Conservation (phyloP, 2,797 vertebrate species). For the Myripristis jacobus region DNA sequence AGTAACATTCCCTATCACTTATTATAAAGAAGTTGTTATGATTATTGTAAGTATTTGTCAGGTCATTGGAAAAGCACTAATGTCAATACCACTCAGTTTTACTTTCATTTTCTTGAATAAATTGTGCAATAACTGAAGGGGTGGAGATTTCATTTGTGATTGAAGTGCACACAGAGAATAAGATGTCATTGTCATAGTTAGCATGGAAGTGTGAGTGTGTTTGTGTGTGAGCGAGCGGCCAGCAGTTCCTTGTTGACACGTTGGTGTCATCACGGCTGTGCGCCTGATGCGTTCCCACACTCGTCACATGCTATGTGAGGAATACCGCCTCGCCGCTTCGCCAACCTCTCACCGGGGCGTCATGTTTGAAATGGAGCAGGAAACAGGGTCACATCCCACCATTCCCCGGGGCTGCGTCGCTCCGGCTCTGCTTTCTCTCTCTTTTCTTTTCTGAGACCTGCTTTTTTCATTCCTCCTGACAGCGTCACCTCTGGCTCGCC, state of each 20-base stretch:
- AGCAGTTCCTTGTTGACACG: background rate
- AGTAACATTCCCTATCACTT: no score
- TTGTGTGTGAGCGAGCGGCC: background rate
- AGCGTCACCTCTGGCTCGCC: constrained; percentile 44
- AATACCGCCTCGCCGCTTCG: constrained; percentile 39
- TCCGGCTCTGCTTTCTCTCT: constrained; percentile 12
- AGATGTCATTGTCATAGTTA: no score
- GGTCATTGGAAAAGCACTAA: background rate
- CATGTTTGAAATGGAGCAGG: constrained; percentile 36
- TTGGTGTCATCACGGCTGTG: background rate
- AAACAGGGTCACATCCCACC: constrained; percentile 34
- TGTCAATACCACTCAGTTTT: background rate
- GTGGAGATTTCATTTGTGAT: background rate
- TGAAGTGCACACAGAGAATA: background rate
- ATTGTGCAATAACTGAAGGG: no score
- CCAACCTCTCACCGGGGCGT: constrained; percentile 35
- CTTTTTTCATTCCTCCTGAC: constrained; percentile 24
- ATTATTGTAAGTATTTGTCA: background rate
- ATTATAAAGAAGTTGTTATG: no score
- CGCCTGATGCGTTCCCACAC: constrained; percentile 15
- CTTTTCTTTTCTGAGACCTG: constrained; percentile 11
- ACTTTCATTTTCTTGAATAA: background rate
- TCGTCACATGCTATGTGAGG: constrained; percentile 30
- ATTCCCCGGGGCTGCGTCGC: constrained; percentile 12
- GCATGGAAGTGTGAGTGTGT: background rate